Conservation (phyloP, 2,797 vertebrate genomes). For the Urocyon cinereoargenteus region DNA sequence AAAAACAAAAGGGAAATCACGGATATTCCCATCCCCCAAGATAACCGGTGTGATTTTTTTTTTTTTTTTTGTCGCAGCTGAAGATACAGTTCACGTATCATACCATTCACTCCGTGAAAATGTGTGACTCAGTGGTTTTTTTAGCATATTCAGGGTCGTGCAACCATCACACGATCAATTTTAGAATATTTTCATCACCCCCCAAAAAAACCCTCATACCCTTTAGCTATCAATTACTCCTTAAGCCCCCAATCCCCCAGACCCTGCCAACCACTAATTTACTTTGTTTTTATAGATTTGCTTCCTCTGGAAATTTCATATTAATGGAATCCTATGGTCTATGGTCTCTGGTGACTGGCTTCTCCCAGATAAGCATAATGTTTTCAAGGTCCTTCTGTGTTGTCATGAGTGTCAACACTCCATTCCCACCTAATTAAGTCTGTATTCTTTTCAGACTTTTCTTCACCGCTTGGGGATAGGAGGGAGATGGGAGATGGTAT, state of each 20-base stretch:
- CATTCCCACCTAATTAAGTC: too few species aligned
- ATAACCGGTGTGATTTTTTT: neutral
- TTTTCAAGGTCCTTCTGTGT: fast-evolving
- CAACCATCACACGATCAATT: fast-evolving
- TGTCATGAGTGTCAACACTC: fast-evolving
- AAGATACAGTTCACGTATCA: neutral
- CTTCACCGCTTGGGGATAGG: neutral
- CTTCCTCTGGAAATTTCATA: neutral
- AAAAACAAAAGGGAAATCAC: neutral
- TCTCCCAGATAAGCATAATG: fast-evolving
- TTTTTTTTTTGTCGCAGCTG: neutral
- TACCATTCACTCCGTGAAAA: too few species aligned
- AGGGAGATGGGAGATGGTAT: neutral
- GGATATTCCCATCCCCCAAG: fast-evolving
- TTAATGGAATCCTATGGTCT: fast-evolving
- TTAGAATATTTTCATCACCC: neutral
- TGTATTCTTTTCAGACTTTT: neutral
- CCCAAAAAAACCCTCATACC: neutral
- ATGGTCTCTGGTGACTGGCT: neutral
- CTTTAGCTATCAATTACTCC: neutral
- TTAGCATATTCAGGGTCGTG: neutral
- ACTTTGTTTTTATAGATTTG: neutral
- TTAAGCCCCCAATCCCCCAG: fast-evolving
- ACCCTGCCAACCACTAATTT: too few species aligned
- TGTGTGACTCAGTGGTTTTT: neutral